Evolutionary conservation across 2,797 vertebrate genomes (phyloP), one percentile per base, ranked within the genome.

Genomic region (Silurus lanzhouensis): DNA sequence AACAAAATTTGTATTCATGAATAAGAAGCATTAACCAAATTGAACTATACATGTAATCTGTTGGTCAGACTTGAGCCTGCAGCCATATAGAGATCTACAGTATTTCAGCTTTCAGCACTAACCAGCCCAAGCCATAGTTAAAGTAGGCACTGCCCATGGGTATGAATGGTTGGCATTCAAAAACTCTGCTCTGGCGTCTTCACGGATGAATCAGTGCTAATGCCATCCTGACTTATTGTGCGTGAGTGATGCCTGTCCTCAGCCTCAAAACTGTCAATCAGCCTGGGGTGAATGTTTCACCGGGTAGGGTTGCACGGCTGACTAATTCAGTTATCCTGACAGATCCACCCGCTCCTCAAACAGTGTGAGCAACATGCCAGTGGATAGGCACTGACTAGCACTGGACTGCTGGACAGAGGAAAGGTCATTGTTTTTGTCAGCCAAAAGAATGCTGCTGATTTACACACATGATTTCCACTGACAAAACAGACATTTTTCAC

Each of bases 241-340:
- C 85, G 84, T 88, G 89, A 86, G 84, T 87, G 88, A 90, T 92
- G 91, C 93, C 90, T 89, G 88, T 84, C 84, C 88, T 88, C 84
- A 85, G 92, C 89, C 88, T 83, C 76, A 88, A 85, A 91, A 90
- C 90, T 93, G 94, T 95, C 94, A 92, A 74, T 94, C 93, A 93
- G 88, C 89, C 88, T 38, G n/a, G 82, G 90, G 79, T 90, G 89
- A 86, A 87, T 27, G 89, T 85, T 88, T 86, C 82, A 92, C 91
- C 87, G 79, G 85, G 92, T 91, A 90, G 89, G 91, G 85, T 90
- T 83, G 93, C 89, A 93, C 88, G 91, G 93, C 90, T 92, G 92
- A 94, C 93, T 94, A 94, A 94, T 91, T 92, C 86, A 90, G 83
- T 88, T 70, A 85, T 90, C 85, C 77, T 83, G 89, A 91, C 90